Base-by-base conservation (phyloP, 2,797 vertebrate genomes). In the Sebastes taczanowskii region DNA sequence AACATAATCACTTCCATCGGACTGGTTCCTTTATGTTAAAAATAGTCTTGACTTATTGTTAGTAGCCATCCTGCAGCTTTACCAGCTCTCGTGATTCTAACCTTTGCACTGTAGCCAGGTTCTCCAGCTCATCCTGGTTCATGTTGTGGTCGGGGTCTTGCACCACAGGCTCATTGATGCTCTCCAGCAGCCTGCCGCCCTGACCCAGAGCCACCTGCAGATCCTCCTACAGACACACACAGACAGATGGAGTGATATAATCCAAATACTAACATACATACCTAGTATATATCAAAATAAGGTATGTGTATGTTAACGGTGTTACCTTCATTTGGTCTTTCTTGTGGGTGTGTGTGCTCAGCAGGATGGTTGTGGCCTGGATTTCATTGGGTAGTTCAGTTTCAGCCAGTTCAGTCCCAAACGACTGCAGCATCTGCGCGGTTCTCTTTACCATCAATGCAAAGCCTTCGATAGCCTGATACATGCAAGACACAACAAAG, bases 391-490 rank as follows among this genome's bases (percentile, higher is more conserved):
- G 99, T 75, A 99, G 95, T 63, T 99, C 98, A 0, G 98, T 98
- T 89, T 99, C 99, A 9, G 98, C 98, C 89, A 99, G 95, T 88
- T 99, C 98, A 0, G 96, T 97, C 85, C 99, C 99, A 79, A 99
- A 98, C 20, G 95, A 94, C 94, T 98, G 98, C 82, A 99, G 96
- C 29, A 93, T 97, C 93, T 99, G 98, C 4, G 98, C 98, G 0
- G 96, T 99, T 91, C 96, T 96, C 92, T 99, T 99, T 70, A 99
- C 99, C 97, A 97, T 97, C 90, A 98, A 82, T 9, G 99, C 99
- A 27, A 99, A 99, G 82, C 95, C 95, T 90, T 99, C 99, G 58
- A 97, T 96, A 32, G 95, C 96, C 96, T 97, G 81, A 87, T 22
- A 6, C 20, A 81, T 3, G 25, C 13, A 10, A 65, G 29, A 83